Conservation (phyloP, 2,797 vertebrate species). For the Petrocephalus schoutedeni region DNA sequence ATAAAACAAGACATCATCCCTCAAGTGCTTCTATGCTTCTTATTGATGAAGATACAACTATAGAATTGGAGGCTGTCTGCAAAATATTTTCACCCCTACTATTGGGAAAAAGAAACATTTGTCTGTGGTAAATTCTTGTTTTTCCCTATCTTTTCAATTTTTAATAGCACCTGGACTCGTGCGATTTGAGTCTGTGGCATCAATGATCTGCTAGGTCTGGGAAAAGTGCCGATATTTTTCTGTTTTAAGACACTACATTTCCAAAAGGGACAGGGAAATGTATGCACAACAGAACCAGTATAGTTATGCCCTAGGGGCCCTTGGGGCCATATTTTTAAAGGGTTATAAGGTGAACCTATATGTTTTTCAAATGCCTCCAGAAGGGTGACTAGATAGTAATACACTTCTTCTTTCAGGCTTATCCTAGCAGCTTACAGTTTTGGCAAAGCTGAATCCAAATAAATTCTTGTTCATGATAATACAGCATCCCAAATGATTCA, state of each 20-base stretch:
- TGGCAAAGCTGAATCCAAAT: conserved; percentile 67
- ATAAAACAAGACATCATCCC: conserved; percentile 33
- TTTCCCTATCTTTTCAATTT: conserved; percentile 36
- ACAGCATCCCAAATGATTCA: conserved; percentile 61
- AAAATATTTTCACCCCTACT: conserved; percentile 30
- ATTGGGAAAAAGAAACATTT: conserved; percentile 32
- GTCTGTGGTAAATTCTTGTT: conserved; percentile 41
- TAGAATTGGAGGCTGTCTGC: conserved; percentile 31
- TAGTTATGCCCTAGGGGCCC: conserved; percentile 59
- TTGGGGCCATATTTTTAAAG: conserved; percentile 70
- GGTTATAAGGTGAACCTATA: conserved; percentile 57
- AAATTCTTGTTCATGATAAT: conserved; percentile 67
- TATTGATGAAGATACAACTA: conserved; percentile 33
- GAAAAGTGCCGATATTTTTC: conserved; percentile 38
- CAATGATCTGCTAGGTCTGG: conserved; percentile 53
- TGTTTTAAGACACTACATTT: conserved; percentile 32
- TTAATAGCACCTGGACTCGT: conserved; percentile 38
- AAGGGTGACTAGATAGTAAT: conserved; percentile 68
- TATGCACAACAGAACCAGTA: conserved; percentile 54
- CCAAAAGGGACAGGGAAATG: conserved; percentile 47
- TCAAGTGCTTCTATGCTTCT: conserved; percentile 27
- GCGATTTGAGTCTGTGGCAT: conserved; percentile 40
- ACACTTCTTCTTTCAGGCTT: conserved; percentile 74
- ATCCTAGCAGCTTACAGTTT: conserved; percentile 58
- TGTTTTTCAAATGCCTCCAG: conserved; percentile 63